Base-by-base conservation (phyloP, 2,888 invertebrate species). In the Nomada lathburiana region DNA sequence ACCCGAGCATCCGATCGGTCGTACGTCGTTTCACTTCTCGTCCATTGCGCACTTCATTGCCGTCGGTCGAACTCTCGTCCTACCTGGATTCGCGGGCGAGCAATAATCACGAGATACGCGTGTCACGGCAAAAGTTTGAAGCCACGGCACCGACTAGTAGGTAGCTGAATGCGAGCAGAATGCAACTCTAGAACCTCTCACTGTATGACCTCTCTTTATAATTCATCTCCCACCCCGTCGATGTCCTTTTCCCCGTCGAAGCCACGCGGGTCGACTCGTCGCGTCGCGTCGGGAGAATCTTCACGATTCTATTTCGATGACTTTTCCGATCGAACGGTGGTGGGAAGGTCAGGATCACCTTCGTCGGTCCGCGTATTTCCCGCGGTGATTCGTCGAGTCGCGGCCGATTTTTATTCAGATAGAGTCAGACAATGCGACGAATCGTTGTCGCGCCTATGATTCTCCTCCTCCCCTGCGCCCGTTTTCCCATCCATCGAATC, bases 131-230 rank as follows among this genome's bases (percentile, higher is more conserved):
- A 65, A 64, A 52, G n/a, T 59, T 76, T 26, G 69, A 79, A 50
- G 80, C 64, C 60, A 71, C 60, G 36, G 23, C 63, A 75, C 74
- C 44, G 53, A 26, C 68, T 84, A 42, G 73, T 29, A 69, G 69
- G 73, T 29, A 69, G 69, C 65, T 50, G 76, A 71, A 70, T 74
- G 63, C 80, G 76, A 62, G 59, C 86, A 72, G 84, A 77, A 36
- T 84, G 82, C 83, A 83, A 93, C 93, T 93, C 90, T 89, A 87
- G 88, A 84, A 89, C 93, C 93, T 91, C 92, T 93, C 93, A 92
- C 93, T 84, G 88, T 75, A 84, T 83, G 81, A 86, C 88, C 88
- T 87, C 89, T 89, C 90, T 93, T 92, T 93, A 93, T 93, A 93
- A 92, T 92, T 93, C 91, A 89, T 90, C 92, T 92, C 93, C 93